phyloP scores from a whole-genome alignment of 2,797 vertebrate genomes.

The Mionectes olivaceus region DNA sequence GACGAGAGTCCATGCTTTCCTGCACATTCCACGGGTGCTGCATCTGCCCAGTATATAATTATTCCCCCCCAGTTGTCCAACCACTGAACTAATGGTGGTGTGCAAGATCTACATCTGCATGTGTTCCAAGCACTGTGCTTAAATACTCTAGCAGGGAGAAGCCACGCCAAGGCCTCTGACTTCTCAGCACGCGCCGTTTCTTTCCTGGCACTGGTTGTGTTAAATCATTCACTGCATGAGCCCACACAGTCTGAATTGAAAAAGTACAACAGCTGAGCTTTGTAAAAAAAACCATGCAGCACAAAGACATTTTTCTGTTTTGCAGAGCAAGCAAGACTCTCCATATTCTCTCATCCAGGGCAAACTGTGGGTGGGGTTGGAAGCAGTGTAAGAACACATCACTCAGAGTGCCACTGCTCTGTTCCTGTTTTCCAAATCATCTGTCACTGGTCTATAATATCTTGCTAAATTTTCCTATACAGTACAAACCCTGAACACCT shows the following conservation, averaged over 20 bases:
- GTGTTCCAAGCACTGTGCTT: neutral
- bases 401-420: neutral
- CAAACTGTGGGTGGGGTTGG: neutral
- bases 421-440: neutral
- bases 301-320: neutral
- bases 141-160: neutral
- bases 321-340: neutral
- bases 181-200: neutral
- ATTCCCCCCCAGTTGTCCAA: neutral
- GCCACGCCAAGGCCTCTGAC: neutral
- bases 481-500: neutral
- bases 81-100: neutral
- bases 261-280: neutral
- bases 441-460: neutral
- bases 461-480: neutral
- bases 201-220: neutral
- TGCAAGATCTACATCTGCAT: rapidly evolving
- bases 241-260: neutral
- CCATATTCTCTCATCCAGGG: neutral
- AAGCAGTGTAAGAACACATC: neutral
- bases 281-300: neutral
- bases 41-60: neutral
- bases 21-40: neutral
- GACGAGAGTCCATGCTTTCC: neutral
- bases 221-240: neutral